These are phyloP conservation scores for Phrynocephalus versicolor DNA, from an alignment of 2,113 vertebrate species.

Conservation along the genomic window DNA sequence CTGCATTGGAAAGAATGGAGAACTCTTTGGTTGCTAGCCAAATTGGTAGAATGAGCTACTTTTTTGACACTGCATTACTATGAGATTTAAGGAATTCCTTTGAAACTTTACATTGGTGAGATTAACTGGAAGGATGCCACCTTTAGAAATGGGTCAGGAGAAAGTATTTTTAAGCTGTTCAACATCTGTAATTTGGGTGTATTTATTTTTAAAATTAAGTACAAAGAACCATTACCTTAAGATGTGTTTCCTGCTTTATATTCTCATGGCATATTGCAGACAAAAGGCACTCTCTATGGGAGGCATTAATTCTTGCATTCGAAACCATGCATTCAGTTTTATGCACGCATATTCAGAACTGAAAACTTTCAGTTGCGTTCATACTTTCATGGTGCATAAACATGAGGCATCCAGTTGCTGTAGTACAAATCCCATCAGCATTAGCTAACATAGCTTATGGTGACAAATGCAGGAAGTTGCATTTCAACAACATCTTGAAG, in stretches of 20 bases:
- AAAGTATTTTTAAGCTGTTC: not conserved
- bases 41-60: not conserved
- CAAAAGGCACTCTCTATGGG: not conserved
- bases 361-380: no score
- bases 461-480: no score
- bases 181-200: not conserved
- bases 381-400: no score
- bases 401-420: no score
- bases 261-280: not conserved
- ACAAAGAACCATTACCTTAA: not conserved
- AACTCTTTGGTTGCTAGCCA: constrained; percentile 9
- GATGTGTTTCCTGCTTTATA: not conserved
- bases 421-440: no score
- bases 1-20: constrained; percentile 1
- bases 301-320: not conserved
- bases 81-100: constrained; percentile 33
- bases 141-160: constrained; percentile 9
- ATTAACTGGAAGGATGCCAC: constrained; percentile 9
- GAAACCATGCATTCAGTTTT: no score
- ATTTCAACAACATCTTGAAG: no score
- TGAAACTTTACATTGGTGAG: constrained; percentile 10
- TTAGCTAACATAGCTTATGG: no score
- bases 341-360: no score
- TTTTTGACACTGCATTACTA: constrained; percentile 24
- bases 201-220: not conserved